Percentiles rank a stretch among this genome's conserved stretches.
These are phyloP conservation scores for Pangasius djambal DNA, from an alignment of 2,797 vertebrate species.

Conservation along the genomic window DNA sequence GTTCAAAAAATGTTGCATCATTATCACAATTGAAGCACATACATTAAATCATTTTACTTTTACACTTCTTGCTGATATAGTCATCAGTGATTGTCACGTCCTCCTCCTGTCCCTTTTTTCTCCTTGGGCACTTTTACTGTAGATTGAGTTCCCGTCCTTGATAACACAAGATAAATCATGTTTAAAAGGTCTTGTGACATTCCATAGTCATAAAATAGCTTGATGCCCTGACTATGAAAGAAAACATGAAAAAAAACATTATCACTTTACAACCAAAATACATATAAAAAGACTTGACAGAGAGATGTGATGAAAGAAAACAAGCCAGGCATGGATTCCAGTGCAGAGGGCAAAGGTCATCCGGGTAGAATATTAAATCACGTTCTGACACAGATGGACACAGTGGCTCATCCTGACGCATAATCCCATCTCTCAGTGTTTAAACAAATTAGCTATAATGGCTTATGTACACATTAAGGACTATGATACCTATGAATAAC, in stretches of 20 bases:
- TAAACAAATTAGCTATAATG: conserved; percentile 53
- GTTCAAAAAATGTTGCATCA: neutral
- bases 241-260: conserved; percentile 33
- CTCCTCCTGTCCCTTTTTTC: conserved; percentile 25
- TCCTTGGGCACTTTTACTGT: conserved; percentile 47
- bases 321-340: conserved; percentile 60
- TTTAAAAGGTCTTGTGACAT: conserved; percentile 55
- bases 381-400: conserved; percentile 57
- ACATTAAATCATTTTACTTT: neutral
- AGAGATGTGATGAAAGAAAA: conserved; percentile 34
- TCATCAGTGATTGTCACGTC: conserved; percentile 27
- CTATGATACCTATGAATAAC: conserved; percentile 48
- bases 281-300: conserved; percentile 42
- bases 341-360: conserved; percentile 67
- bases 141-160: conserved; percentile 37
- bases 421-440: conserved; percentile 36
- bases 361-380: conserved; percentile 69
- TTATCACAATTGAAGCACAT: neutral
- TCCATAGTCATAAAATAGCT: conserved; percentile 48
- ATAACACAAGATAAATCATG: conserved; percentile 46
- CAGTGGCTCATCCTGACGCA: conserved; percentile 27
- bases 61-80: conserved; percentile 16
- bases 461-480: conserved; percentile 44
- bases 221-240: conserved; percentile 31
- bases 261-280: conserved; percentile 51